phyloP scores from a whole-genome alignment of 2,888 invertebrate genomes.

The Diadromus collaris region DNA sequence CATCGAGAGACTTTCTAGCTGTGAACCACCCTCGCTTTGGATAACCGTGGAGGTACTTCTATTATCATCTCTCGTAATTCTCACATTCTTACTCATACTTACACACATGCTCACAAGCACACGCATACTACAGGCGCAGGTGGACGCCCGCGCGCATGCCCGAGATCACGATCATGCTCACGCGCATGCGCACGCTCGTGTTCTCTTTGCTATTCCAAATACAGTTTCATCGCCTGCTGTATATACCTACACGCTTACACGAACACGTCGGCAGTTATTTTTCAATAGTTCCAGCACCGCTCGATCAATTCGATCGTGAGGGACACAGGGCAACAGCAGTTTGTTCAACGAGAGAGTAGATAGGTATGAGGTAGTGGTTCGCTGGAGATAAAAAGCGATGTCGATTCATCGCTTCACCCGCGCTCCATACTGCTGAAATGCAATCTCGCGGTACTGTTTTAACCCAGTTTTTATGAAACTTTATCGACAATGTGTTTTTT shows the following conservation, averaged over 20 bases:
- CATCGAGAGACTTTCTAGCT: background rate
- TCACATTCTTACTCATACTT: too few relatives aligned
- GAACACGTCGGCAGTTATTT: slow-evolving; percentile 40
- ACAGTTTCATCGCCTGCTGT: background rate
- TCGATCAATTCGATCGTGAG: slow-evolving; percentile 36
- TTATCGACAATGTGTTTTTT: background rate
- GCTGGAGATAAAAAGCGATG: slow-evolving; percentile 8
- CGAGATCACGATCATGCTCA: too few relatives aligned
- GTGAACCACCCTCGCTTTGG: background rate
- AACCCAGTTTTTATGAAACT: slow-evolving; percentile 10
- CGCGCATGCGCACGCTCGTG: background rate
- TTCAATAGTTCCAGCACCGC: slow-evolving; percentile 17
- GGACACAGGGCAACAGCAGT: slow-evolving; percentile 15
- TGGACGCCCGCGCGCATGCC: too few relatives aligned
- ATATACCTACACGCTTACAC: slow-evolving; percentile 6
- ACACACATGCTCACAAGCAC: too few relatives aligned
- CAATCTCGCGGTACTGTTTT: slow-evolving; percentile 20
- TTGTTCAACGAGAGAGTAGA: slow-evolving; percentile 12
- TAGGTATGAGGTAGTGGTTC: background rate
- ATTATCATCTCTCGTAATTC: background rate
- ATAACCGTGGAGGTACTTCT: too few relatives aligned
- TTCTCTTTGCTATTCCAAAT: background rate
- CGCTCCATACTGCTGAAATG: slow-evolving; percentile 8
- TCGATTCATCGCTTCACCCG: slow-evolving; percentile 8
- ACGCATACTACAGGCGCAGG: too few relatives aligned